Percentiles rank a stretch among this genome's conserved stretches.
phyloP scores from a whole-genome alignment of 2,113 vertebrate species.

The Antechinus flavipes region DNA sequence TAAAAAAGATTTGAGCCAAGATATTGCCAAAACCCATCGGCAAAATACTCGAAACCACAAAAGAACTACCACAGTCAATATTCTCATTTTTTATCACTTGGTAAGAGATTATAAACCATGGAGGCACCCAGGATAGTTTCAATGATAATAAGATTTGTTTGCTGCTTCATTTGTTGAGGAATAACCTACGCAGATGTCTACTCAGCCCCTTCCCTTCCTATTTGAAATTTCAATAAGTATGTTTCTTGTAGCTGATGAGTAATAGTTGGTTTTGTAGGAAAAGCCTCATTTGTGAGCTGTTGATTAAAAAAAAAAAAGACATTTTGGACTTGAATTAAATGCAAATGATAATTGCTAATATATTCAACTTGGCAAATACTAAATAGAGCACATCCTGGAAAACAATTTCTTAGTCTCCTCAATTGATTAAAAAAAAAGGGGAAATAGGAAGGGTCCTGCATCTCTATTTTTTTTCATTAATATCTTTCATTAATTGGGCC shows the following conservation, averaged over 20 bases:
- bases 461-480: not conserved
- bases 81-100: not conserved
- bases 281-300: not conserved
- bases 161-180: not conserved
- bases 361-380: slow-evolving; percentile 29
- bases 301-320: not conserved
- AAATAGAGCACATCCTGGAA: slow-evolving; percentile 15
- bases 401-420: slow-evolving; percentile 5
- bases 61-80: not conserved
- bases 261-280: not conserved
- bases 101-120: not conserved
- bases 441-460: slow-evolving; percentile 10
- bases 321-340: slow-evolving; percentile 6
- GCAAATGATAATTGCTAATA: not conserved
- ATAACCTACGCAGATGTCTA: not conserved
- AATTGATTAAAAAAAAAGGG: not conserved
- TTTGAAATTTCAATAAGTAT: slow-evolving; percentile 10
- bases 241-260: slow-evolving; percentile 32
- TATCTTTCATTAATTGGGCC: not conserved
- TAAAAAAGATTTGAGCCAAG: not conserved
- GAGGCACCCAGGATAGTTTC: not conserved
- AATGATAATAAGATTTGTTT: not conserved
- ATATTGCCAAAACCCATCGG: not conserved
- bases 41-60: not conserved
- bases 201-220: slow-evolving; percentile 3